Base-by-base conservation (phyloP, 2,888 invertebrate species). In the Tanypteryx hageni region DNA sequence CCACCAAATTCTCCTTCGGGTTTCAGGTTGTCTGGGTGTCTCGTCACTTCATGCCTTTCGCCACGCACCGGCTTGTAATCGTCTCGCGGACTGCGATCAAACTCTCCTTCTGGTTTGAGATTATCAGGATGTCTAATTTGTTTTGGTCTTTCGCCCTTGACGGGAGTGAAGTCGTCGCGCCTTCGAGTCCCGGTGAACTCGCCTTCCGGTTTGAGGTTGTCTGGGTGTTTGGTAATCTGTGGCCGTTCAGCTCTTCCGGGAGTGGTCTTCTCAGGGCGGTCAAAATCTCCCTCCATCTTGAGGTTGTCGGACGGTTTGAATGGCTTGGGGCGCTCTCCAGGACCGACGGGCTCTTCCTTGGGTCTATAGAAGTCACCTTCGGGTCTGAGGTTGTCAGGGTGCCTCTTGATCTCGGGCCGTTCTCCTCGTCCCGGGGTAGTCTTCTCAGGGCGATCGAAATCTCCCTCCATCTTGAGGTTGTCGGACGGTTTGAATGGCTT, bases 401-500 rank as follows among this genome's bases (percentile, higher is more conserved):
- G 22, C 92, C 93, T 93, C 68, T 93, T 93, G 13, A 93, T 44
- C 4, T 93, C 89, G 18, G 93, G 92, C 56, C 93, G 92, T 56
- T 93, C 93, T 14, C 93, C 93, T 0, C 92, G 92, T 56, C 92
- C 94, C 9, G 95, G 95, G 27, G 94, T 94, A 58, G 92, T 61
- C 59, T 92, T 89, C 64, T 93, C 27, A 31, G 95, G 95, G 64
- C 94, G 93, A 85, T 94, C 94, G 93, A 95, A 95, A 9, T 95
- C 95, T 8, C 96, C 96, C 94, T 96, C 96, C 0, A 96, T 95
- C 58, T 95, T 95, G 0, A 96, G 94, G 94, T 96, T 96, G 93
- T 97, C 96, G 59, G 95, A 94, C 0, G 96, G 96, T 68, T 93
- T 94, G 76, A 58, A 91, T 13, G 93, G 92, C 57, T 93, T 83